Conservation (phyloP, 1,140 invertebrate genomes). For the Ceratina japonica region DNA sequence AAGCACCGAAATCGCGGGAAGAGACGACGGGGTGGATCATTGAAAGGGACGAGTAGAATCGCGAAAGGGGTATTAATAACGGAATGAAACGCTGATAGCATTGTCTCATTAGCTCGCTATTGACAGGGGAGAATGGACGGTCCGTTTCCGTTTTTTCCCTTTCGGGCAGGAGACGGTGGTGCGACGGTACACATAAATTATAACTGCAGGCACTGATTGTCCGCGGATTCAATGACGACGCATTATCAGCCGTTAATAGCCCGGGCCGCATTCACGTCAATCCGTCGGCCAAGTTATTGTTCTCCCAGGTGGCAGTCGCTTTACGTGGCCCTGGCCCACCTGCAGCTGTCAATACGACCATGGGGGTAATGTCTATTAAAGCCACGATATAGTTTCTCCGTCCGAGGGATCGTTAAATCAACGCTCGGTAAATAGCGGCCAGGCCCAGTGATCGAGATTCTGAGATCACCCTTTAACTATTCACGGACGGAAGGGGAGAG, state of each 20-base stretch:
- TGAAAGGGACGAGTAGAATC: background rate
- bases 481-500: background rate
- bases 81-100: conserved; percentile 24
- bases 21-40: background rate
- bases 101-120: conserved; percentile 67
- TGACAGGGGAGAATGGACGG: conserved; percentile 38
- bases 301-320: conserved; percentile 33
- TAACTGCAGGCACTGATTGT: conserved; percentile 44
- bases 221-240: conserved; percentile 61
- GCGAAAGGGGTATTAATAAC: conserved; percentile 22
- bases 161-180: background rate
- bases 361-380: conserved; percentile 51
- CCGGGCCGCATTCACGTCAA: conserved; percentile 54
- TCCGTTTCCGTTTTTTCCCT: conserved; percentile 33
- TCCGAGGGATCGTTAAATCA: conserved; percentile 37
- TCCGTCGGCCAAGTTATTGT: conserved; percentile 58
- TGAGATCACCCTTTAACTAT: background rate
- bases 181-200: conserved; percentile 60
- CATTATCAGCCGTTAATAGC: conserved; percentile 61
- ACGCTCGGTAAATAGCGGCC: conserved; percentile 2
- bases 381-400: conserved; percentile 44
- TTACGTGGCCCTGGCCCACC: conserved; percentile 33
- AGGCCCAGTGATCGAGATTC: conserved; percentile 10
- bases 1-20: background rate
- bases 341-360: conserved; percentile 33